A percentile compares a stretch with the other conserved stretches of the same genome.
phyloP scores from a whole-genome alignment of 2,888 invertebrate genomes.

The Choreutis nemorana region DNA sequence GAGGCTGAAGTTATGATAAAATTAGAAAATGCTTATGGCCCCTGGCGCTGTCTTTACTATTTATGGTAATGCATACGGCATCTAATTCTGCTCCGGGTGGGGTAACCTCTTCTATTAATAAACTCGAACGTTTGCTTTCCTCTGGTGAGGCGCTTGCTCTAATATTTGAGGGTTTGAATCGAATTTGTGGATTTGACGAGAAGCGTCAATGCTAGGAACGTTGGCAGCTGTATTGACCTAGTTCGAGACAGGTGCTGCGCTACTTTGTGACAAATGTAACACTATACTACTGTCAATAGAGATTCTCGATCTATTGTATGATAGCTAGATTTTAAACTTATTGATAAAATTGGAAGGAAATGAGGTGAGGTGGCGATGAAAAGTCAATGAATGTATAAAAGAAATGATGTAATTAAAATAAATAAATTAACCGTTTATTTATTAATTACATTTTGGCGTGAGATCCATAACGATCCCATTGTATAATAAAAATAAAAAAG shows the following conservation, averaged over 20 bases:
- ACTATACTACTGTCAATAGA: background rate
- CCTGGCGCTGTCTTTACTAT: slow-evolving; percentile 55
- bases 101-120: slow-evolving; percentile 32
- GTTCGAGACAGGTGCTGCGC: slow-evolving; percentile 25
- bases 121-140: slow-evolving; percentile 15
- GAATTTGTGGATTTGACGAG: slow-evolving; percentile 12
- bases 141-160: background rate
- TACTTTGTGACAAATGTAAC: slow-evolving; percentile 11
- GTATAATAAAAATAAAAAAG: slow-evolving; percentile 64
- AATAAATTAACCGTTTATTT: slow-evolving; percentile 69
- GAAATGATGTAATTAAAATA: slow-evolving; percentile 68
- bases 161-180: slow-evolving; percentile 11
- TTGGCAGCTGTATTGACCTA: slow-evolving; percentile 36
- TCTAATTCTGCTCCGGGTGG: slow-evolving; percentile 38
- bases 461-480: slow-evolving; percentile 65
- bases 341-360: slow-evolving; percentile 22
- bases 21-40: slow-evolving; percentile 48
- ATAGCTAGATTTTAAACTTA: no score
- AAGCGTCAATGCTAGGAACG: slow-evolving; percentile 15
- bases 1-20: slow-evolving; percentile 32
- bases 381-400: slow-evolving; percentile 57
- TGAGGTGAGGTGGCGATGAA: slow-evolving; percentile 21
- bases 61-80: slow-evolving; percentile 51
- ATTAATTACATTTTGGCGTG: slow-evolving; percentile 66
- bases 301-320: no score